These are phyloP conservation scores for Sebastes aleutianus DNA, from an alignment of 2,797 vertebrate species.

Conservation along the genomic window DNA sequence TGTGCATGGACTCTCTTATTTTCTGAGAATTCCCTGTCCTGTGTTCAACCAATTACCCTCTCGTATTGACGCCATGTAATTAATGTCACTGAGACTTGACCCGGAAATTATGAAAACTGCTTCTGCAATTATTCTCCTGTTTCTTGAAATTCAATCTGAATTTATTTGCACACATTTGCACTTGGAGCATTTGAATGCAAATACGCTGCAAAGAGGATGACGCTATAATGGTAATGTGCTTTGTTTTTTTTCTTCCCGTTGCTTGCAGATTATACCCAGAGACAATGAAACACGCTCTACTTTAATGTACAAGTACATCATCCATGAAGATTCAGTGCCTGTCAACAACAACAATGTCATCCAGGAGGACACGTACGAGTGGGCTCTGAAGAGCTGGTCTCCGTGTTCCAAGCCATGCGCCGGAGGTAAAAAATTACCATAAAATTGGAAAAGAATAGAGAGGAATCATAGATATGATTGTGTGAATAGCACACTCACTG, in stretches of 20 bases:
- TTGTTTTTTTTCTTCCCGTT: neutral
- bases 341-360: slow-evolving; percentile 97
- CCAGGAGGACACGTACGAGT: slow-evolving; percentile 93
- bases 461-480: neutral
- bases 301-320: slow-evolving; percentile 95
- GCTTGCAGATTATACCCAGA: slow-evolving; percentile 90
- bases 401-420: slow-evolving; percentile 93
- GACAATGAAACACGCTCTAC: slow-evolving; percentile 93
- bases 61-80: neutral
- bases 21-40: neutral
- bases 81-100: neutral
- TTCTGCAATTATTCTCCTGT: neutral
- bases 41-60: neutral
- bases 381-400: slow-evolving; percentile 98
- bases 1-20: neutral
- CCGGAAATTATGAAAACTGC: neutral
- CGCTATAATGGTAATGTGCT: neutral
- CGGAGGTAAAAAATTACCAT: slow-evolving; percentile 84
- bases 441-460: neutral
- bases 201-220: neutral
- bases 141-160: neutral
- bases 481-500: neutral
- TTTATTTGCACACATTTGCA: neutral
- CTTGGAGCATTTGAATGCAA: slow-evolving; percentile 49
- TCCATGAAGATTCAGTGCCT: slow-evolving; percentile 95